A percentile compares a stretch with the other conserved stretches of the same genome.
Evolutionary conservation across 1,140 invertebrate genomes (phyloP).

Genomic region (Saccostrea echinata): DNA sequence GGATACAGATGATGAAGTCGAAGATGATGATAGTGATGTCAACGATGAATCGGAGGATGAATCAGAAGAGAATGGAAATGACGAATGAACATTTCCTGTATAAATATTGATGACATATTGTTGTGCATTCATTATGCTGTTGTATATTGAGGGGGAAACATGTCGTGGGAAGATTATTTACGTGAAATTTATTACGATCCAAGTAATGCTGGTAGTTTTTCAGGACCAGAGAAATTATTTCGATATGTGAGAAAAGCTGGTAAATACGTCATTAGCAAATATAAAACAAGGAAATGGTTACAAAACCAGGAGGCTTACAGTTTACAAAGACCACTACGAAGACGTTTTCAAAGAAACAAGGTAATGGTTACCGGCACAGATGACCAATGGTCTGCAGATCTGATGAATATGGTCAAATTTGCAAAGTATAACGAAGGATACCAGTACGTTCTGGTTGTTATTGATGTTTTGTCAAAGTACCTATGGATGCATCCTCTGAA

Average conservation of each 20-base stretch:
- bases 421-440: no score
- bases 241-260: background rate
- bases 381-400: conserved; percentile 48
- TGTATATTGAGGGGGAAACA: no score
- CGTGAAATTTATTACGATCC: no score
- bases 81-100: background rate
- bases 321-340: conserved; percentile 30
- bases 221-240: no score
- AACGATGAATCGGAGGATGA: conserved; percentile 25
- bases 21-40: background rate
- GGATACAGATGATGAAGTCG: background rate
- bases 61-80: background rate
- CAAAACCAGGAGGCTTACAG: conserved; percentile 47
- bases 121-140: no score
- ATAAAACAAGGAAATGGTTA: conserved; percentile 52
- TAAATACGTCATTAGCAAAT: conserved; percentile 45
- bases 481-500: no score
- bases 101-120: no score
- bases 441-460: no score
- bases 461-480: no score
- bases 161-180: no score
- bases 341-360: conserved; percentile 31
- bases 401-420: no score
- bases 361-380: conserved; percentile 43
- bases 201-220: no score